Percentiles rank a stretch among this genome's conserved stretches.
These are phyloP conservation scores for Choreutis nemorana DNA, from an alignment of 2,888 invertebrate species.

Conservation along the genomic window DNA sequence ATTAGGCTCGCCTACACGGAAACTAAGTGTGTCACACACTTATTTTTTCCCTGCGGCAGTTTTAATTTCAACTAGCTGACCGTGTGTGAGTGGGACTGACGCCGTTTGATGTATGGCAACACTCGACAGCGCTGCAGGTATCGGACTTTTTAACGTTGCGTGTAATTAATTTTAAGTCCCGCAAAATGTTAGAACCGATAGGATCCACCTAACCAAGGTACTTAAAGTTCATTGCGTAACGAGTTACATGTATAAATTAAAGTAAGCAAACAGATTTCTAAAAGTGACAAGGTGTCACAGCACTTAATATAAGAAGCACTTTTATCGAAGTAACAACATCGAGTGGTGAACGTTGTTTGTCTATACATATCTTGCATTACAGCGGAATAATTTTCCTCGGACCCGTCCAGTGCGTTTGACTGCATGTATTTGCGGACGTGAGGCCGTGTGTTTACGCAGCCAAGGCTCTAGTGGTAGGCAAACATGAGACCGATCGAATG, in stretches of 20 bases:
- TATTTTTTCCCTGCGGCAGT: constrained; percentile 55
- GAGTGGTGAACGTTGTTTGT: constrained; percentile 24
- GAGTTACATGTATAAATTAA: no score
- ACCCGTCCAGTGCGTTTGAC: constrained; percentile 33
- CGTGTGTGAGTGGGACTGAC: constrained; percentile 32
- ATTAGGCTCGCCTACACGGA: constrained; percentile 54
- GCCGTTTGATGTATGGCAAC: constrained; percentile 50
- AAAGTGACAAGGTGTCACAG: constrained; percentile 17
- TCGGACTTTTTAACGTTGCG: constrained; percentile 16
- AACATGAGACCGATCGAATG: constrained; percentile 61
- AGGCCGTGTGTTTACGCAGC: constrained; percentile 58
- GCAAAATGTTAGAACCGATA: no score
- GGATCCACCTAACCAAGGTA: no score
- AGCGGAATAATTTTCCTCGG: constrained; percentile 32
- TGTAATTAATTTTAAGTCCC: constrained; percentile 14
- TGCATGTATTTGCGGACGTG: constrained; percentile 64
- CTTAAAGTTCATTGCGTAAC: no score
- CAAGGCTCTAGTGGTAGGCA: constrained; percentile 64
- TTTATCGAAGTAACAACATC: constrained; percentile 19
- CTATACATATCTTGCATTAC: constrained; percentile 28
- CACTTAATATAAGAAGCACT: constrained; percentile 18
- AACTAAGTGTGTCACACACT: constrained; percentile 56
- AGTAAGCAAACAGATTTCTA: no score
- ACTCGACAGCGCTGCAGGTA: constrained; percentile 29
- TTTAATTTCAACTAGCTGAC: constrained; percentile 58